A percentile compares a stretch with the other conserved stretches of the same genome.
phyloP scores from a whole-genome alignment of 2,797 vertebrate genomes.

The Crocodylus rhombifer region DNA sequence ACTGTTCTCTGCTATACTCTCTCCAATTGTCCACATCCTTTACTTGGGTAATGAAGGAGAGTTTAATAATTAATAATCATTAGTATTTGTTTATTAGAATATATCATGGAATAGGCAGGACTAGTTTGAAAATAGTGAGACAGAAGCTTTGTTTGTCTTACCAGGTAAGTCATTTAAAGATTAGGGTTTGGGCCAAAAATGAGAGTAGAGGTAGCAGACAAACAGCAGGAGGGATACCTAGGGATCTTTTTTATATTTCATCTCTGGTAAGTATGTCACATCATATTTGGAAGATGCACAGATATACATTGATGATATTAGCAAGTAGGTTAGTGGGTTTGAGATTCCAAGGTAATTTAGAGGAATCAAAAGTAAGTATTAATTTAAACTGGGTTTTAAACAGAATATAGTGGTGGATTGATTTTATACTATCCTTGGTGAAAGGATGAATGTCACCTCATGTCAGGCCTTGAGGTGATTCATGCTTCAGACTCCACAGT shows the following conservation, averaged over 20 bases:
- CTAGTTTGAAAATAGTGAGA: neutral
- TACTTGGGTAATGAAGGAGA: neutral
- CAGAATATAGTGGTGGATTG: too few relatives aligned
- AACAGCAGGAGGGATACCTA: neutral
- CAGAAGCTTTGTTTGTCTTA: neutral
- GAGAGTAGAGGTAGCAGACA: neutral
- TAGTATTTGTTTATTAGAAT: neutral
- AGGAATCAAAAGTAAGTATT: neutral
- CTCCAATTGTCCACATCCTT: too few relatives aligned
- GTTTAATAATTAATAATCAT: neutral
- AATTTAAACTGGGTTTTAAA: neutral
- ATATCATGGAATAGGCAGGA: neutral
- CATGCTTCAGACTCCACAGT: too few relatives aligned
- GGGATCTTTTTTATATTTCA: neutral
- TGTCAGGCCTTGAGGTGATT: too few relatives aligned
- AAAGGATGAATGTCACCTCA: neutral
- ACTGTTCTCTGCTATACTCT: too few relatives aligned
- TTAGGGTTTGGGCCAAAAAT: neutral
- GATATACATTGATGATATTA: too few relatives aligned
- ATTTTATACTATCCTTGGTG: too few relatives aligned
- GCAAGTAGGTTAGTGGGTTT: too few relatives aligned
- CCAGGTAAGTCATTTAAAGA: neutral
- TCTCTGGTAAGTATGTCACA: neutral
- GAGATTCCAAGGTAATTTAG: too few relatives aligned
- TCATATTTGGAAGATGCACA: neutral